phyloP scores from a whole-genome alignment of 2,888 invertebrate genomes.

The Blastobasis lacticolella region DNA sequence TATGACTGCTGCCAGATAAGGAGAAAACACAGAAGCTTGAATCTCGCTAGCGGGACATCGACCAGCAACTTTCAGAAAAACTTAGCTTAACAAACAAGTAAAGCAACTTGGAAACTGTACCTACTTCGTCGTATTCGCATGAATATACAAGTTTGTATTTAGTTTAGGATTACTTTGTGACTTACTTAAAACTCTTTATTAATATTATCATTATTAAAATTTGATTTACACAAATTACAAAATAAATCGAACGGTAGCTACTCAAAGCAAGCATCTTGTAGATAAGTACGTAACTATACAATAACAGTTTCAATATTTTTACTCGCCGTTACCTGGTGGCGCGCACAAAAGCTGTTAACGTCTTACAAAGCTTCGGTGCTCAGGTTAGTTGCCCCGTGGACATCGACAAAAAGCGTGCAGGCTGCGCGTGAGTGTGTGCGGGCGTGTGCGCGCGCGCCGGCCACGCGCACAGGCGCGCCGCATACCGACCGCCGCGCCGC shows the following conservation, averaged over 20 bases:
- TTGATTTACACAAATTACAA: too few relatives aligned
- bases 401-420: slow-evolving; percentile 73
- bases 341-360: slow-evolving; percentile 17
- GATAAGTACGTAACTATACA: too few relatives aligned
- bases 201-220: too few relatives aligned
- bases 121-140: too few relatives aligned
- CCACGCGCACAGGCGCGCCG: slow-evolving; percentile 39
- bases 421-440: slow-evolving; percentile 38
- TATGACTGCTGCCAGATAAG: slow-evolving; percentile 28
- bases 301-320: too few relatives aligned
- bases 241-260: too few relatives aligned
- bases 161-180: too few relatives aligned
- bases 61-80: slow-evolving; percentile 74
- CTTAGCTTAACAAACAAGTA: slow-evolving; percentile 32
- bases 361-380: slow-evolving; percentile 42
- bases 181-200: too few relatives aligned
- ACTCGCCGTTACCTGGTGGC: background rate
- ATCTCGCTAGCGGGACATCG: slow-evolving; percentile 70
- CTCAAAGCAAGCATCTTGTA: too few relatives aligned
- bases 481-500: slow-evolving; percentile 56
- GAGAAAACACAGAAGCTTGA: slow-evolving; percentile 46
- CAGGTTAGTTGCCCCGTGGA: slow-evolving; percentile 71
- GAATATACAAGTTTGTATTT: too few relatives aligned
- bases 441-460: slow-evolving; percentile 24
- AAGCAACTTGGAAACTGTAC: slow-evolving; percentile 41